These are phyloP conservation scores for Peromyscus californicus DNA, from an alignment of 2,113 vertebrate species.

Conservation along the genomic window DNA sequence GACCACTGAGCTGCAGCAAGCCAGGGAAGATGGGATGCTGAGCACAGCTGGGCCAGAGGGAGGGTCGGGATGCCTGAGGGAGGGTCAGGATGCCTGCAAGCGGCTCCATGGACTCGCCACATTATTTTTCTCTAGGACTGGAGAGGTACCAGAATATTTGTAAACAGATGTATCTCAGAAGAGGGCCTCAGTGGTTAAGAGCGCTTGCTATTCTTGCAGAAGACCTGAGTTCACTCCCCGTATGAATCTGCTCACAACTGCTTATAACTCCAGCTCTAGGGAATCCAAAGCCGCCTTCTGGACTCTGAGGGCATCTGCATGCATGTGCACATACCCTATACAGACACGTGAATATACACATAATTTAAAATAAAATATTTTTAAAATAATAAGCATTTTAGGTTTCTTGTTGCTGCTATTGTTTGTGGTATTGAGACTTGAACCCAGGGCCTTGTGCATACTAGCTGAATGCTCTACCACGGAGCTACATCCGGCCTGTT, in stretches of 20 bases:
- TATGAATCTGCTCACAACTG: neutral
- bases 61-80: too few species aligned
- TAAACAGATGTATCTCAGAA: neutral
- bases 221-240: neutral
- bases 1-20: neutral
- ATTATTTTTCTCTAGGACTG: neutral
- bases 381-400: neutral
- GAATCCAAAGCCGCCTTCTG: neutral
- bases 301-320: neutral
- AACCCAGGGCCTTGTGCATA: neutral
- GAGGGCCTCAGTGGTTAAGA: neutral
- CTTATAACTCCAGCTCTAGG: neutral
- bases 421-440: neutral
- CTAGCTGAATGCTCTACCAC: neutral
- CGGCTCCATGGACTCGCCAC: neutral
- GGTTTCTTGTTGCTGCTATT: neutral
- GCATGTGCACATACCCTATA: too few species aligned
- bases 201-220: neutral
- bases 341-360: neutral
- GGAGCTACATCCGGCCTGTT: neutral
- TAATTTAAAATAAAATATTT: neutral
- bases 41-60: neutral
- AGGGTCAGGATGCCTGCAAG: too few species aligned
- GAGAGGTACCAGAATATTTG: neutral
- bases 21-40: neutral